Evolutionary conservation across 2,113 vertebrate genomes (phyloP).

Genomic region (Ceyx margarethae): DNA sequence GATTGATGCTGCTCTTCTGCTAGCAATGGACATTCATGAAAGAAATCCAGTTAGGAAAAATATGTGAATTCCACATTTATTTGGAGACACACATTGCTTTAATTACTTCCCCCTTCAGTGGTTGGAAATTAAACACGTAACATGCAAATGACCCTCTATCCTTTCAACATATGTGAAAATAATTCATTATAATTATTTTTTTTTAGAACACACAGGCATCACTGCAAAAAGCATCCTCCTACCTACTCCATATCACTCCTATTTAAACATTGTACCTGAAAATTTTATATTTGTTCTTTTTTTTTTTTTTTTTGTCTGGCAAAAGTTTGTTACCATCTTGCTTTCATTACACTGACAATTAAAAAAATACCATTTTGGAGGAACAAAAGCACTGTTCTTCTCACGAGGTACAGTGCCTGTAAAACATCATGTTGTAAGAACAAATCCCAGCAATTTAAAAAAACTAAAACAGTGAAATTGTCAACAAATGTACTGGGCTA

Average conservation of each 20-base stretch:
- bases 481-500: background rate
- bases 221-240: background rate
- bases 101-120: background rate
- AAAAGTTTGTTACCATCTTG: slow-evolving; percentile 15
- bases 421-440: background rate
- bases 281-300: background rate
- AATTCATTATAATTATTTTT: background rate
- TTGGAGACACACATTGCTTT: background rate
- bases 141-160: background rate
- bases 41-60: background rate
- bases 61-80: background rate
- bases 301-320: background rate
- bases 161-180: background rate
- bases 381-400: slow-evolving; percentile 32
- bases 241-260: background rate
- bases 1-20: background rate
- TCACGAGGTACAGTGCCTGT: background rate
- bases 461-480: background rate
- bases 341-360: slow-evolving; percentile 5
- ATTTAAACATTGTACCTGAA: background rate
- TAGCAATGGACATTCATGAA: background rate
- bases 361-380: background rate
- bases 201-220: background rate
- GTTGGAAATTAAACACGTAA: background rate
- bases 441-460: background rate